Evolutionary conservation across 2,797 vertebrate genomes (phyloP), one percentile per base, ranked within the genome.

Genomic region (Danionella dracula): DNA sequence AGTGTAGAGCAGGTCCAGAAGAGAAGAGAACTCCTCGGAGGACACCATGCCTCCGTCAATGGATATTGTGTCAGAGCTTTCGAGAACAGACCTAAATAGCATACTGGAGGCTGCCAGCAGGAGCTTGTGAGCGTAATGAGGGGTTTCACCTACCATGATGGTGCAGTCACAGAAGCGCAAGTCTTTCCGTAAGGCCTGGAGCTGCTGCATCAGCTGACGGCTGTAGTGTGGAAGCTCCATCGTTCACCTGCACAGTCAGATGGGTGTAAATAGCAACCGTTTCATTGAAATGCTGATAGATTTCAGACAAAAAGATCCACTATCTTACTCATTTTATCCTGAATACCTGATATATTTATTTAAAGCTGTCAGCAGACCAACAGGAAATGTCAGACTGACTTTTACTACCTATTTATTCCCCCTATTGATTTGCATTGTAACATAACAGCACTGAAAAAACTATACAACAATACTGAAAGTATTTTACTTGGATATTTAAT

Each of bases 171-270:
- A 95, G 82, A 93, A 92, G 50, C 83, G 88, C 42, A 88, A 88
- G 68, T 94, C 93, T 57, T 88, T 90, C 80, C 89, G 92, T 76
- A 95, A 81, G 0, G 85, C 32, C 9, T 85, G 87, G 5, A 96
- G 83, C 81, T 93, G 93, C 82, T 92, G 91, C 80, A 97, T 87
- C 56, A 95, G 86, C 86, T 95, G 92, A 48, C 70, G 79, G 85
- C 87, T 89, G 66, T 93, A 95, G 83, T 88, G 91, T 4, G 91
- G 90, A 5, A 95, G 87, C 72, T 97, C 92, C 90, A 93, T 89
- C 27, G 78, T 79, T 1, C 9, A 61, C 66, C 79, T 79, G 9
- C 42, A n/a, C 17, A 13, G 23, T 3, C 4, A 17, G 16, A 16
- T 13, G 17, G 12, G 19, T 9, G 12, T 41, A 5, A 29, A 44